Conservation (phyloP, 2,113 vertebrate species). For the Ophthalmolycus amberensis region DNA sequence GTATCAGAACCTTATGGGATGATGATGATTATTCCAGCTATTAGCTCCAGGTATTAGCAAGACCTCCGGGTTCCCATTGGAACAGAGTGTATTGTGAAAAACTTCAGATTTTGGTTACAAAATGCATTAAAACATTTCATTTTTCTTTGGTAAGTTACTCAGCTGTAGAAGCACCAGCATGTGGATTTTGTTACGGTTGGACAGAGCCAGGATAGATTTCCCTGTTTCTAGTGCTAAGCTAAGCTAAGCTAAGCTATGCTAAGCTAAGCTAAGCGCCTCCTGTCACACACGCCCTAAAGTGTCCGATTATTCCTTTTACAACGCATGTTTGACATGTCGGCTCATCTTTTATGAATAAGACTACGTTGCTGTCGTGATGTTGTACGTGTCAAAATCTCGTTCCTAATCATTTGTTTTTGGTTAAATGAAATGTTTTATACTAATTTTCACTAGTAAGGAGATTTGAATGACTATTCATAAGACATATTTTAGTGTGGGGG, state of each 20-base stretch:
- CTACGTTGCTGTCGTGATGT: background rate
- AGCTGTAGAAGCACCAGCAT: background rate
- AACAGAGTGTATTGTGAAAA: background rate
- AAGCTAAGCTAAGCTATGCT: conserved; percentile 2
- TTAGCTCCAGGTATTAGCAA: background rate
- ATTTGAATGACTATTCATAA: background rate
- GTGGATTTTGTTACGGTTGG: background rate
- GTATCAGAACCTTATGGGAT: background rate
- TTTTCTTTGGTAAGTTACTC: background rate
- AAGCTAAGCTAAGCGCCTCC: background rate
- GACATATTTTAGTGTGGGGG: background rate
- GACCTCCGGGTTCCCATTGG: no score
- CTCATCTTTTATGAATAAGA: background rate
- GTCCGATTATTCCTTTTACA: background rate
- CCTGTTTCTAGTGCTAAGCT: background rate
- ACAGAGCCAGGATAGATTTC: background rate
- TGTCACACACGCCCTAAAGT: background rate
- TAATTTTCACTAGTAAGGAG: background rate
- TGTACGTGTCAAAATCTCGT: no score
- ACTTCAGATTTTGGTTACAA: background rate
- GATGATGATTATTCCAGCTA: background rate
- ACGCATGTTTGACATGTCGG: no score
- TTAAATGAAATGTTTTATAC: background rate
- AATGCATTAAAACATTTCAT: background rate
- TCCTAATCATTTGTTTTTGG: background rate